A percentile compares a stretch with the other conserved stretches of the same genome.
These are phyloP conservation scores for Bombus superbus DNA, from an alignment of 1,140 invertebrate genomes.

Conservation along the genomic window DNA sequence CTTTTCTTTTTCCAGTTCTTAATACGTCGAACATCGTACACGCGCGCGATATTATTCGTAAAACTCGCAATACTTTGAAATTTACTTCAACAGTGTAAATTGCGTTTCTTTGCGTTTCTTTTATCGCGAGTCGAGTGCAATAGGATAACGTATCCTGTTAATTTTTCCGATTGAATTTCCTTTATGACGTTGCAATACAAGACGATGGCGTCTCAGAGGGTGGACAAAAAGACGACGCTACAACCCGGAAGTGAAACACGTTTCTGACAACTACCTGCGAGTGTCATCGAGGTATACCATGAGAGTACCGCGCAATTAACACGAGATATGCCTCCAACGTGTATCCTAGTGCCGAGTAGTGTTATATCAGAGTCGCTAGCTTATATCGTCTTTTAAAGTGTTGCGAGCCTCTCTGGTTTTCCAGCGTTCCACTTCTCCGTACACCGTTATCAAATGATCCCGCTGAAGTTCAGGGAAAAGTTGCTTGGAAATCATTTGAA, in stretches of 20 bases:
- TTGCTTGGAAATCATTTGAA: neutral
- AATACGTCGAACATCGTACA: neutral
- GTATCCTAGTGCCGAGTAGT: slow-evolving; percentile 21
- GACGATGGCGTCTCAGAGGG: slow-evolving; percentile 1
- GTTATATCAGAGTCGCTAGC: slow-evolving; percentile 20
- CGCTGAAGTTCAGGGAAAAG: too few species aligned
- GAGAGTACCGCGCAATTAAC: slow-evolving; percentile 53
- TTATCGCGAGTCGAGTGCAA: neutral
- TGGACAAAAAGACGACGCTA: neutral
- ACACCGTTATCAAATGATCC: neutral
- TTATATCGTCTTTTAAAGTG: neutral
- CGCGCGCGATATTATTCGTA: too few species aligned
- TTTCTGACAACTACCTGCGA: slow-evolving; percentile 45
- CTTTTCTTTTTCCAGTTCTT: neutral
- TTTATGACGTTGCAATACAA: slow-evolving; percentile 1
- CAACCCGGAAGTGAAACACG: slow-evolving; percentile 53
- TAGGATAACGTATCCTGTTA: neutral
- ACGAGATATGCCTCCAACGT: slow-evolving; percentile 45
- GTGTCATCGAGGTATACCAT: slow-evolving; percentile 45
- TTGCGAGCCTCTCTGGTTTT: neutral
- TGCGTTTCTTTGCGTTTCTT: neutral
- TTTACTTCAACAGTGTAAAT: too few species aligned
- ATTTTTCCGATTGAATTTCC: neutral
- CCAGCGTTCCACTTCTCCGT: slow-evolving; percentile 5
- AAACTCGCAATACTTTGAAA: too few species aligned